Base-by-base conservation (phyloP, 2,888 invertebrate genomes). In the Hydraecia micacea region DNA sequence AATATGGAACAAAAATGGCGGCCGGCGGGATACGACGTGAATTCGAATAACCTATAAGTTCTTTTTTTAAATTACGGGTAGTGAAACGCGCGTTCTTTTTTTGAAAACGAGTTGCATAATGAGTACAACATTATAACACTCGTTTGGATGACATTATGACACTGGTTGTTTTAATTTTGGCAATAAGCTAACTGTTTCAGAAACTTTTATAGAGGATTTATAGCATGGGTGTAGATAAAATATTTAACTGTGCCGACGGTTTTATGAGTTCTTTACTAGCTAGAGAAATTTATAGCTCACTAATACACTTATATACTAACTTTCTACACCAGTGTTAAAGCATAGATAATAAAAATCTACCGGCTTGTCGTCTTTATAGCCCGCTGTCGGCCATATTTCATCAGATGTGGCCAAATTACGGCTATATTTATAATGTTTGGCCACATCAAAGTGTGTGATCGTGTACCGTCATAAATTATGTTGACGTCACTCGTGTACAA, bases 381-480 rank as follows among this genome's bases (percentile, higher is more conserved):
- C 13, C n/a, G 11, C 25, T 69, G 39, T 66, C 13, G 32, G 73
- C 55, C 73, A 82, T 85, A 79, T 85, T 82, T 85, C 76, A 85
- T 85, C 82, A 83, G 82, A 73, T 82, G 73, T 85, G 79, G 73
- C 74, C 72, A 85, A 85, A 80, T 83, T 83, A 72, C 73, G 77
- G 70, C 69, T 60, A 68, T 83, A 85, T 85, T 85, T 88, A 88
- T 86, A 88, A 88, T 80, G 86, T 89, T 86, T 84, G 81, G 81
- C 81, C 73, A 81, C 84, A 86, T 88, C 81, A 88, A 88, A 88
- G 86, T 84, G 83, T 85, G 84, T 79, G 87, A 82, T 87, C 86
- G 83, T 85, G 88, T 87, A 88, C 89, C 88, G 86, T 88, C 85
- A 90, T 90, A 90, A 90, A 90, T 90, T 87, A 89, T 90, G 86